These are phyloP conservation scores for Clavelina lepadiformis DNA, from an alignment of 23 tunicate species.

Conservation along the genomic window DNA sequence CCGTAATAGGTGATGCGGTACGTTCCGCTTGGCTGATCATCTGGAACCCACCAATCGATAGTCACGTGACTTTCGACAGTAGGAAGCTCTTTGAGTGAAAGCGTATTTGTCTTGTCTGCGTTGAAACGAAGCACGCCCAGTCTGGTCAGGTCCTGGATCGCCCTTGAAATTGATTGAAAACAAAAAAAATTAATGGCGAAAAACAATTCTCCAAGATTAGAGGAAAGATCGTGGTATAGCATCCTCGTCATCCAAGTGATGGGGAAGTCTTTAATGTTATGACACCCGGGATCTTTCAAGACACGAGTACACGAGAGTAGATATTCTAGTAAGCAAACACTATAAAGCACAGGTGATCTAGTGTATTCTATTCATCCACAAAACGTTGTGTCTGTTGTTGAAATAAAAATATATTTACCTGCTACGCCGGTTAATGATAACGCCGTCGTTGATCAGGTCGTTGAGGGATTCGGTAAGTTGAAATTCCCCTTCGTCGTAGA, in stretches of 20 bases:
- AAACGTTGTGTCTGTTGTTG: no score
- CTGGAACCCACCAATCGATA: slow-evolving; percentile 84
- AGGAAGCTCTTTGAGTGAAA: not conserved
- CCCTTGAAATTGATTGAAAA: slow-evolving; percentile 4
- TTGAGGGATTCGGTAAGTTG: slow-evolving; percentile 14
- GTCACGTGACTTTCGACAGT: slow-evolving; percentile 72
- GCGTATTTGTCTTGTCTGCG: not conserved
- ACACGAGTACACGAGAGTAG: no score
- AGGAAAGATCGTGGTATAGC: no score
- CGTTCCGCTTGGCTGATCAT: slow-evolving; percentile 47
- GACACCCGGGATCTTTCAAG: no score
- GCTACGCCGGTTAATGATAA: not conserved
- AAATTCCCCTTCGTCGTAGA: slow-evolving; percentile 29
- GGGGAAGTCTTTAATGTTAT: no score
- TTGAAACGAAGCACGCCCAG: slow-evolving; percentile 10
- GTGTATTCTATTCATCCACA: no score
- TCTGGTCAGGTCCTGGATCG: not conserved
- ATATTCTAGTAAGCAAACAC: no score
- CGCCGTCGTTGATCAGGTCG: slow-evolving; percentile 20
- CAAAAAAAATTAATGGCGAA: no score
- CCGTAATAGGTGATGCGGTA: slow-evolving; percentile 70
- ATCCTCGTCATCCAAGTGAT: no score
- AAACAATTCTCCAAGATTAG: no score
- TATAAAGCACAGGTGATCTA: no score
- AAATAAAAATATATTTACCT: not conserved